These are phyloP conservation scores for Larimichthys crocea DNA, from an alignment of 2,113 vertebrate species.

Conservation along the genomic window DNA sequence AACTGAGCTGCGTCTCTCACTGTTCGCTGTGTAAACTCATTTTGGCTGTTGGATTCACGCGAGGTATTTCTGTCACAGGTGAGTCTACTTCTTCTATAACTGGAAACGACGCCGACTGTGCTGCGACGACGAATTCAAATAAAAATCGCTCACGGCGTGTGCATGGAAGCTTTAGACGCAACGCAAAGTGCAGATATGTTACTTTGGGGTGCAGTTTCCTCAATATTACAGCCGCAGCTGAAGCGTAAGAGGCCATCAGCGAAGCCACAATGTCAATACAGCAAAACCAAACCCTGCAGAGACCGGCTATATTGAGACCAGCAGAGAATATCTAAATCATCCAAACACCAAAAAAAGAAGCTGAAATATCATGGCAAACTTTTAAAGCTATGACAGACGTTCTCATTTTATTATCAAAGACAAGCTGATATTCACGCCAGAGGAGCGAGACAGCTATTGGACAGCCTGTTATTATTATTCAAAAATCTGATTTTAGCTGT, in stretches of 20 bases:
- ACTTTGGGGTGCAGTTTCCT: conserved; percentile 9
- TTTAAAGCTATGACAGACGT: not conserved
- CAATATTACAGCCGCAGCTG: not conserved
- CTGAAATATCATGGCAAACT: not conserved
- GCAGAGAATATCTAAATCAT: not conserved
- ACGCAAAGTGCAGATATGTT: not conserved
- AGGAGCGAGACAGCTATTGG: not conserved
- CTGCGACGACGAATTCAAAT: not conserved
- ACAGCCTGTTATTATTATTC: not conserved
- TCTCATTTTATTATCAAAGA: not conserved
- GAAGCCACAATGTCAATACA: conserved; percentile 27
- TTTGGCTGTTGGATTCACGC: not conserved
- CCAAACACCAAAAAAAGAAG: not conserved
- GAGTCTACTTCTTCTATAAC: not conserved
- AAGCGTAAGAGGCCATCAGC: not conserved
- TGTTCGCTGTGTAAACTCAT: conserved; percentile 45
- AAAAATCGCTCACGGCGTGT: not conserved
- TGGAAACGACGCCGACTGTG: not conserved
- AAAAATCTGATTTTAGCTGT: not conserved
- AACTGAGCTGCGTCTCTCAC: conserved; percentile 36
- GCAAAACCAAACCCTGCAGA: not conserved
- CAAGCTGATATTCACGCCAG: not conserved
- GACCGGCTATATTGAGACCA: not conserved
- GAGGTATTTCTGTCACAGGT: not conserved
- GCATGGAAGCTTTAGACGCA: not conserved